These are phyloP conservation scores for Pygathrix nemaeus DNA, from an alignment of 2,113 vertebrate genomes.

Conservation along the genomic window DNA sequence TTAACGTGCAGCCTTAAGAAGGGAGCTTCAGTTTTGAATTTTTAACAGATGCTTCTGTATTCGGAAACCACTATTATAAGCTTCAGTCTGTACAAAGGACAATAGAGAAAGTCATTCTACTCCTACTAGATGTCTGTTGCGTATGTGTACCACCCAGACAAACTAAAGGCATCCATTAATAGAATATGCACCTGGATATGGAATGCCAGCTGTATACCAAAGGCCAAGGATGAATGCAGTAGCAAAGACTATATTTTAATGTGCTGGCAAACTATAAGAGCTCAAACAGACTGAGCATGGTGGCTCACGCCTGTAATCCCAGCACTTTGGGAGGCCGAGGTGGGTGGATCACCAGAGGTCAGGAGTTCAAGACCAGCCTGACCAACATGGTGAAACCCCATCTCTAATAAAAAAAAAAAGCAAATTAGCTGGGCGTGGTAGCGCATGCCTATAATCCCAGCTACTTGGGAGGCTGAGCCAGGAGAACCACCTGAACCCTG, in stretches of 20 bases:
- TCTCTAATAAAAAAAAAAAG: too few relatives aligned
- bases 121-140: background rate
- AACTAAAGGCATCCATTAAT: too few relatives aligned
- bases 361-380: too few relatives aligned
- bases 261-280: background rate
- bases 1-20: background rate
- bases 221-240: background rate
- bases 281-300: too few relatives aligned
- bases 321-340: too few relatives aligned
- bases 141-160: background rate
- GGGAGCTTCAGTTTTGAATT: background rate
- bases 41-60: background rate
- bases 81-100: background rate
- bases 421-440: too few relatives aligned
- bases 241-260: background rate
- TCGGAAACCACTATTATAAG: background rate
- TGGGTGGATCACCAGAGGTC: too few relatives aligned
- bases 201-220: background rate
- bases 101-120: background rate
- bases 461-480: too few relatives aligned
- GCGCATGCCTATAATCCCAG: too few relatives aligned
- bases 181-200: background rate
- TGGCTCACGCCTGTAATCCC: too few relatives aligned
- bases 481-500: too few relatives aligned
- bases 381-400: too few relatives aligned